Evolutionary conservation across 1,140 invertebrate genomes (phyloP).

Genomic region (Drosophila lacertosa): DNA sequence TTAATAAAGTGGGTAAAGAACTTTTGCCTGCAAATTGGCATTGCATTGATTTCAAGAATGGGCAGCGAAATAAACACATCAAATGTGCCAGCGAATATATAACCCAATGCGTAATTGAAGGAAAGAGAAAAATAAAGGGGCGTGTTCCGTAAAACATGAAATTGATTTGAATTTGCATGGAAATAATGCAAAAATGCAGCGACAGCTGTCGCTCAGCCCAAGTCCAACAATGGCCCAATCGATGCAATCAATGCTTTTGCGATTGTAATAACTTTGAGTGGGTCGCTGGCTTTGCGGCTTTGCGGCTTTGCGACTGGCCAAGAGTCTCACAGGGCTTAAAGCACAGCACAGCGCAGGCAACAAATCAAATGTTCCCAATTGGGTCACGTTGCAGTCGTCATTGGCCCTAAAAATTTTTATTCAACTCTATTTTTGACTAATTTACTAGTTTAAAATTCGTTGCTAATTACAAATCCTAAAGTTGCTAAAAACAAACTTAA

Average conservation of each 20-base stretch:
- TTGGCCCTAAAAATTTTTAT: too few species aligned
- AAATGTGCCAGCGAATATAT: constrained; percentile 59
- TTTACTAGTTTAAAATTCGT: too few species aligned
- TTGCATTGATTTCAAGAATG: constrained; percentile 26
- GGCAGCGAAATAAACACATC: constrained; percentile 42
- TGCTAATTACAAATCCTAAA: too few species aligned
- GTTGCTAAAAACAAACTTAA: too few species aligned
- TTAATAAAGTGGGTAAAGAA: neutral
- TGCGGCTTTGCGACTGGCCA: too few species aligned
- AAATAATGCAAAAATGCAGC: constrained; percentile 27
- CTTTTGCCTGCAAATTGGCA: constrained; percentile 58
- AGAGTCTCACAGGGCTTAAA: neutral
- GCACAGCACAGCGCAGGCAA: too few species aligned
- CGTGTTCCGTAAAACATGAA: constrained; percentile 41
- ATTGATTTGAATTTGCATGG: constrained; percentile 51
- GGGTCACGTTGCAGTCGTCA: too few species aligned
- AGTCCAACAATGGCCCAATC: constrained; percentile 8
- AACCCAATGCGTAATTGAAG: constrained; percentile 35
- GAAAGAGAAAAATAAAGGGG: neutral
- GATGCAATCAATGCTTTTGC: constrained; percentile 12
- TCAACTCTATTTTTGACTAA: too few species aligned
- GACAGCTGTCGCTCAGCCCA: constrained; percentile 13
- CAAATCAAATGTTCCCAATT: neutral
- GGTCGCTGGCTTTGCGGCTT: neutral
- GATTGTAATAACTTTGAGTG: constrained; percentile 23